These are phyloP conservation scores for Octonoba sinensis DNA, from an alignment of 2,888 invertebrate species.

Conservation along the genomic window DNA sequence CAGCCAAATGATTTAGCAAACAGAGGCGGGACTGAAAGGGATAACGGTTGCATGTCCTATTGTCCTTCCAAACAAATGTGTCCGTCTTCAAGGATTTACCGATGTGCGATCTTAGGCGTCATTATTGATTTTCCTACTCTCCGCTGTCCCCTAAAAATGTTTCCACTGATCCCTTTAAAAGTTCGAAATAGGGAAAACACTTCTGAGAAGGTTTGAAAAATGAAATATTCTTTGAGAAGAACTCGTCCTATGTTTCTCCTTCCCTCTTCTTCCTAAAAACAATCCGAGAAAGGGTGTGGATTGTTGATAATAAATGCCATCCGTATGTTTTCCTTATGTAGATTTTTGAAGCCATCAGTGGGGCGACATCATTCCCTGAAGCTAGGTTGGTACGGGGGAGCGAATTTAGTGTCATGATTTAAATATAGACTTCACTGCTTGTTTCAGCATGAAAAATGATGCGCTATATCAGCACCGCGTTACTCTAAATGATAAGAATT, in stretches of 20 bases:
- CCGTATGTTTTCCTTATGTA: constrained; percentile 14
- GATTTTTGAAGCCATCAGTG: constrained; percentile 6
- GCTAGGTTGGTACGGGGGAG: not conserved
- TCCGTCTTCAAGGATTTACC: constrained; percentile 47
- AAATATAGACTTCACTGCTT: constrained; percentile 9
- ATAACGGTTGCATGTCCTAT: constrained; percentile 42
- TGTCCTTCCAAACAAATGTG: constrained; percentile 54
- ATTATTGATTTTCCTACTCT: constrained; percentile 49
- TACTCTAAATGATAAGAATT: no score
- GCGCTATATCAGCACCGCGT: no score
- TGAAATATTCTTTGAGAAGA: constrained; percentile 41
- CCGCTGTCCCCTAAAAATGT: constrained; percentile 21
- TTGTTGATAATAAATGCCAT: constrained; percentile 10
- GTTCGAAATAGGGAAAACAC: constrained; percentile 47
- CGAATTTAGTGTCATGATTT: constrained; percentile 7
- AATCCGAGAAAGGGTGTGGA: not conserved
- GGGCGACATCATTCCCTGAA: not conserved
- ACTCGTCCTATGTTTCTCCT: not conserved
- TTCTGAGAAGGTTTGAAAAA: constrained; percentile 39
- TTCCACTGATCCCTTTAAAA: constrained; percentile 48
- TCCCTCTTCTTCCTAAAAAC: not conserved
- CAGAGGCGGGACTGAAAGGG: constrained; percentile 14
- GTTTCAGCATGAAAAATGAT: no score
- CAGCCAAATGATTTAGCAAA: constrained; percentile 51
- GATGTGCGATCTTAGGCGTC: constrained; percentile 41